These are phyloP conservation scores for Porites lobata DNA, from an alignment of 92 coral and sea anemone genomes.

Conservation along the genomic window DNA sequence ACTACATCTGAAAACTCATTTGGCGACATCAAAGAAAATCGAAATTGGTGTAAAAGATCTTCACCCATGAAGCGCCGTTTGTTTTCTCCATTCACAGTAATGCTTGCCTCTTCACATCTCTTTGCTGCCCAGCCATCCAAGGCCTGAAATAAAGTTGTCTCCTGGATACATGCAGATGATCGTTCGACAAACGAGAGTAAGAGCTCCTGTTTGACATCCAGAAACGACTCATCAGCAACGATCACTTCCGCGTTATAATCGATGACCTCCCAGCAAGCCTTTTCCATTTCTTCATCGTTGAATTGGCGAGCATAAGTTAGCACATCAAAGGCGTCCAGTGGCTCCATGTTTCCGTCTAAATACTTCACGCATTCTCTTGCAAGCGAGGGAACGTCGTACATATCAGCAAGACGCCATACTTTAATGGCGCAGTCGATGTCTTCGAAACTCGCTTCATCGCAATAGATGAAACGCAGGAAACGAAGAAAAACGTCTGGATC, in stretches of 20 bases:
- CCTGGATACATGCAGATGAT: neutral
- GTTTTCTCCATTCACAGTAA: neutral
- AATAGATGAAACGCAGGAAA: neutral
- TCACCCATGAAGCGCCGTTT: neutral
- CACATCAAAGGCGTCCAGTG: neutral
- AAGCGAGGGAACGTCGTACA: neutral
- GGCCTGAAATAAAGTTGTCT: neutral
- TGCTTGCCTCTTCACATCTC: neutral
- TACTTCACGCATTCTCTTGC: neutral
- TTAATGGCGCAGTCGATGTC: neutral
- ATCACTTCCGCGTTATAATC: neutral
- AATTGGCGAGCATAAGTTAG: neutral
- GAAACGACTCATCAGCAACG: neutral
- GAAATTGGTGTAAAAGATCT: neutral
- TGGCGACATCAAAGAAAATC: conserved; percentile 32
- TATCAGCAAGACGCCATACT: conserved; percentile 6
- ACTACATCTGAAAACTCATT: neutral
- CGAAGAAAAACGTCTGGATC: neutral
- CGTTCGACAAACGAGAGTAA: neutral
- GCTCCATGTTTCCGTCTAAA: conserved; percentile 4
- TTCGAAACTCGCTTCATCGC: neutral
- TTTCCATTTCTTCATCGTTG: neutral
- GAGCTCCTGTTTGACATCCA: neutral
- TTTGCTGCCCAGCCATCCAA: conserved; percentile 4
- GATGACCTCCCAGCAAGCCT: neutral